These are phyloP conservation scores for Narcine bancroftii DNA, from an alignment of 2,113 vertebrate genomes.

Conservation along the genomic window DNA sequence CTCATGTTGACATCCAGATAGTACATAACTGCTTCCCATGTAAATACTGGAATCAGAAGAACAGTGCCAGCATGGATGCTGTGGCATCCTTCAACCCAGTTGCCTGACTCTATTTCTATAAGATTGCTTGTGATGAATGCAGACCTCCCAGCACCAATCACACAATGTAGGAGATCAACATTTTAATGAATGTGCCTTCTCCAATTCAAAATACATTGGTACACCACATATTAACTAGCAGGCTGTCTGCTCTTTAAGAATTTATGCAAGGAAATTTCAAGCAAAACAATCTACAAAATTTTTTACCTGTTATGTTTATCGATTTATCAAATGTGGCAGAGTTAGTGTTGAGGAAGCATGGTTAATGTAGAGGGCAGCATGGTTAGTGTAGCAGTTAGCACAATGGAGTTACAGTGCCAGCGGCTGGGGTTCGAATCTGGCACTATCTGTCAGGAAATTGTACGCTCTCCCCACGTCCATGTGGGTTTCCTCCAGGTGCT, in stretches of 20 bases:
- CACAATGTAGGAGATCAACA: constrained; percentile 5
- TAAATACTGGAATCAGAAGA: background rate
- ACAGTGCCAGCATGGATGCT: background rate
- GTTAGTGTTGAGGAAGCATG: too few relatives aligned
- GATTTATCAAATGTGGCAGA: background rate
- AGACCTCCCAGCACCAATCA: constrained; percentile 13
- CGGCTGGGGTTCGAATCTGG: too few relatives aligned
- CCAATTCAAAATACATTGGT: background rate
- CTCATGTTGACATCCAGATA: background rate
- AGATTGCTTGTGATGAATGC: background rate
- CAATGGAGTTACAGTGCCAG: too few relatives aligned
- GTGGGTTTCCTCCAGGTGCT: too few relatives aligned
- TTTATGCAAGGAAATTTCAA: constrained; percentile 4
- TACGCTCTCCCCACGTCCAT: too few relatives aligned
- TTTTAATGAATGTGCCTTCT: constrained; percentile 18
- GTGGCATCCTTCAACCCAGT: background rate
- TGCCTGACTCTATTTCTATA: constrained; percentile 8
- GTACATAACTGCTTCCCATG: background rate
- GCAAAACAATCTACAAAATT: background rate
- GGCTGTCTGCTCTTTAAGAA: background rate
- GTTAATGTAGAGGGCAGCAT: too few relatives aligned
- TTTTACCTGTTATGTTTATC: background rate
- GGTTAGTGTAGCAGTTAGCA: too few relatives aligned
- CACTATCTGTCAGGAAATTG: too few relatives aligned
- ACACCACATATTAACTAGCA: background rate